A percentile compares a stretch with the other conserved stretches of the same genome.
Evolutionary conservation across 2,888 invertebrate genomes (phyloP).

Genomic region (Anodontia alba): DNA sequence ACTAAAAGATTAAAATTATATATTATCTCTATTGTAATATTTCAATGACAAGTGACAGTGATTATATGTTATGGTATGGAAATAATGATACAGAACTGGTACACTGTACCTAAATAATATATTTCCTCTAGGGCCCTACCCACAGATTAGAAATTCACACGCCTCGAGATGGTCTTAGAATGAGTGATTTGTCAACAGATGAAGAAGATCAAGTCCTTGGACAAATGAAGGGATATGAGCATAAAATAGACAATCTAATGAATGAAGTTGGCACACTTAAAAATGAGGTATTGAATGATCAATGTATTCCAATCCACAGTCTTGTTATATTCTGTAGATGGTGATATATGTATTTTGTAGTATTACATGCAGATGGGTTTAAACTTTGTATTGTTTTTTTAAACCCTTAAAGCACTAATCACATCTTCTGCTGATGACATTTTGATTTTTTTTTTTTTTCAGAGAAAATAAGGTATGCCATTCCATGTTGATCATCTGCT

Average conservation of each 20-base stretch:
- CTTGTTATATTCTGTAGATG: background rate
- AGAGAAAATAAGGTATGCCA: no score
- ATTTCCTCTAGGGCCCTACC: slow-evolving; percentile 71
- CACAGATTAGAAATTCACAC: slow-evolving; percentile 78
- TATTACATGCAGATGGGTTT: no score
- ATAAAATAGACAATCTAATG: slow-evolving; percentile 82
- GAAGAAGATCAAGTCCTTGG: slow-evolving; percentile 79
- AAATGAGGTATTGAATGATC: slow-evolving; percentile 77
- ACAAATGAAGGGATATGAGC: slow-evolving; percentile 80
- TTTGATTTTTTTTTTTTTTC: no score
- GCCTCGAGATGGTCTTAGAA: slow-evolving; percentile 59
- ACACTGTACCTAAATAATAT: no score
- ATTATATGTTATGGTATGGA: no score
- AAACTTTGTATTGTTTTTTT: no score
- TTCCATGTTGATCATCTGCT: no score
- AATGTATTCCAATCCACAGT: background rate
- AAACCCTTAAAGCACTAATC: no score
- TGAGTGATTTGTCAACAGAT: slow-evolving; percentile 75
- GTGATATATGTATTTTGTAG: background rate
- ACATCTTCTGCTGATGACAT: no score
- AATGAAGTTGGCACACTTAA: slow-evolving; percentile 82
- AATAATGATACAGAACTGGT: no score
- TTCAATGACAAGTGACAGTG: background rate
- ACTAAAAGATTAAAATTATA: no score
- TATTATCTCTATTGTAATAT: no score